Base-by-base conservation (phyloP, 1,140 invertebrate species). In the Rhyacophila brunnea region DNA sequence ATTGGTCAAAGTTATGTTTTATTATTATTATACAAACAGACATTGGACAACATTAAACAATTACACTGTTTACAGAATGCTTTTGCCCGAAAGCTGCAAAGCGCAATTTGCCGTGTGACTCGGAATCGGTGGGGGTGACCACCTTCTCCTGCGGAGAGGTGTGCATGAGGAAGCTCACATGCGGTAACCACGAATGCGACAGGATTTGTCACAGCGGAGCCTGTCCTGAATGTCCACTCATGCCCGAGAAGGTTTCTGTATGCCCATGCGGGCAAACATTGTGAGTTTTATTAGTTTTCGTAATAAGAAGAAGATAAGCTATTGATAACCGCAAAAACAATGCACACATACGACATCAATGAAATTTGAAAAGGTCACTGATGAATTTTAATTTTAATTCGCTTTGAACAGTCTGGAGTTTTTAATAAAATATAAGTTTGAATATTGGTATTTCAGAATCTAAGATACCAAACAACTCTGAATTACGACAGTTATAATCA, bases 181-280 rank as follows among this genome's bases (percentile, higher is more conserved):
- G 93, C 76, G 85, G 85, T 17, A 85, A 87, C 70, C 94, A 96
- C 74, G 81, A 81, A 42, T 96, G 93, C 72, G 70, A 79, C 46
- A 75, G 81, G 57, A 68, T 72, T 0, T 96, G 93, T 71, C 93
- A 95, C 73, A 70, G 80, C 20, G 89, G 83, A 40, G 71, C 74
- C 7, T 90, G 87, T 68, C 69, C 70, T 3, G 67, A 78, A 2
- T 95, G 92, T 71, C 70, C 74, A 7, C 74, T 85, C 20, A 81
- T 81, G 60, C 84, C 88, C 0, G 80, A 84, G 10, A 68, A 77
- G 15, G 81, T 95, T 7, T 85, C 75, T 6, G 81, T 80, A n/a
- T 98, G 95, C 73, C 90, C 87, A 0, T 98, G 95, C 74, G 92
- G 90, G 0, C 87, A 92, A 72, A 90, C 83, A 5, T 67, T 70